Conservation (phyloP, 2,888 invertebrate genomes). For the Ligdia adustata region DNA sequence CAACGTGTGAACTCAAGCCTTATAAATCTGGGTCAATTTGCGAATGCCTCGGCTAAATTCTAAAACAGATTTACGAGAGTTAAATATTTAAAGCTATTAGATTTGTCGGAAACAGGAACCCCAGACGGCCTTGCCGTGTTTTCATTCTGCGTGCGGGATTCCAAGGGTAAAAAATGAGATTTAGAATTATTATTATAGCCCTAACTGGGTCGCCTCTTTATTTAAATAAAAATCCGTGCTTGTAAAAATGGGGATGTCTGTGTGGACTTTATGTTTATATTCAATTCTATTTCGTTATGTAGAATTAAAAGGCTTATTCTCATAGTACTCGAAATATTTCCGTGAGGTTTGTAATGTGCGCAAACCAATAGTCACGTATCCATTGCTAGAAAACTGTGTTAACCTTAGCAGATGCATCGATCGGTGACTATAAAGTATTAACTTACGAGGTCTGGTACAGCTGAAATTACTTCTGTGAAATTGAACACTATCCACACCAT, state of each 20-base stretch:
- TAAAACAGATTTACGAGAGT: constrained; percentile 36
- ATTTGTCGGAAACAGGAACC: constrained; percentile 15
- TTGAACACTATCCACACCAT: neutral
- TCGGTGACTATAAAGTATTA: constrained; percentile 1
- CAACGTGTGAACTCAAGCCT: no score
- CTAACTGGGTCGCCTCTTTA: neutral
- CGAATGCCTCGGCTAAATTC: constrained; percentile 46
- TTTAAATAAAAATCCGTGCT: no score
- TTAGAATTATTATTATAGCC: constrained; percentile 5
- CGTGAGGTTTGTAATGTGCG: no score
- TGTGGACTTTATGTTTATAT: no score
- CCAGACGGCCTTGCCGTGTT: constrained; percentile 17
- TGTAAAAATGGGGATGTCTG: no score
- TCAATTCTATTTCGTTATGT: no score
- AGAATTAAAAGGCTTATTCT: no score
- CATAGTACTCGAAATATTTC: no score
- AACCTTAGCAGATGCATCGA: constrained; percentile 7
- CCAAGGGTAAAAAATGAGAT: constrained; percentile 4
- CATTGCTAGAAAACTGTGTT: no score
- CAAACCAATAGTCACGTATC: no score
- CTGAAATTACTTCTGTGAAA: neutral
- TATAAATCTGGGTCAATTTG: constrained; percentile 50
- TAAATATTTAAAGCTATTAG: constrained; percentile 19
- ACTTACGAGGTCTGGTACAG: neutral
- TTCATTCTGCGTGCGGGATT: constrained; percentile 16